Percentiles rank a stretch among this genome's conserved stretches.
Evolutionary conservation across 2,888 invertebrate genomes (phyloP).

Genomic region (Catocala fraxini): DNA sequence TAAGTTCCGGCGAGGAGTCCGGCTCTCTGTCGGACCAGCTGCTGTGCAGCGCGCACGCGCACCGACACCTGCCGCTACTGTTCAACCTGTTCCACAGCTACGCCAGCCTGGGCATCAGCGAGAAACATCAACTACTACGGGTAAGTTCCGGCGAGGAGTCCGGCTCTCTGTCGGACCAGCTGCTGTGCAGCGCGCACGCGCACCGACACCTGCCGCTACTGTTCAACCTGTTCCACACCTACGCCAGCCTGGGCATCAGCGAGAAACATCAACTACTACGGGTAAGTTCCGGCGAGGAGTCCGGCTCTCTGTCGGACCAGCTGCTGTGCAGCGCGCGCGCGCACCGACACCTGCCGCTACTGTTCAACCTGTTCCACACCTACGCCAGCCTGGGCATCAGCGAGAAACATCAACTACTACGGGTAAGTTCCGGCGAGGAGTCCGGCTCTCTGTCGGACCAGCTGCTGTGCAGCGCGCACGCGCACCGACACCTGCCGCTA

Average conservation of each 20-base stretch:
- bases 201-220: slow-evolving; percentile 96
- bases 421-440: slow-evolving; percentile 88
- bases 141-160: slow-evolving; percentile 85
- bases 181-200: slow-evolving; percentile 75
- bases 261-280: slow-evolving; percentile 93
- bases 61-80: slow-evolving; percentile 96
- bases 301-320: slow-evolving; percentile 79
- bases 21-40: slow-evolving; percentile 81
- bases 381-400: slow-evolving; percentile 93
- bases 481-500: slow-evolving; percentile 94
- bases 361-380: slow-evolving; percentile 97
- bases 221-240: slow-evolving; percentile 97
- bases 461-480: slow-evolving; percentile 76
- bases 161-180: slow-evolving; percentile 79
- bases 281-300: slow-evolving; percentile 86
- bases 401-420: slow-evolving; percentile 92
- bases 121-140: slow-evolving; percentile 92
- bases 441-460: slow-evolving; percentile 80
- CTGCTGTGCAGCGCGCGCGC: slow-evolving; percentile 78
- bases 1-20: slow-evolving; percentile 80
- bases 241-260: slow-evolving; percentile 92
- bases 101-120: slow-evolving; percentile 92
- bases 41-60: slow-evolving; percentile 74
- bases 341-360: slow-evolving; percentile 95
- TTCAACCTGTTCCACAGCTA: slow-evolving; percentile 98